Conservation (phyloP, 2,797 vertebrate species). For the Pseudotriccus pelzelni region DNA sequence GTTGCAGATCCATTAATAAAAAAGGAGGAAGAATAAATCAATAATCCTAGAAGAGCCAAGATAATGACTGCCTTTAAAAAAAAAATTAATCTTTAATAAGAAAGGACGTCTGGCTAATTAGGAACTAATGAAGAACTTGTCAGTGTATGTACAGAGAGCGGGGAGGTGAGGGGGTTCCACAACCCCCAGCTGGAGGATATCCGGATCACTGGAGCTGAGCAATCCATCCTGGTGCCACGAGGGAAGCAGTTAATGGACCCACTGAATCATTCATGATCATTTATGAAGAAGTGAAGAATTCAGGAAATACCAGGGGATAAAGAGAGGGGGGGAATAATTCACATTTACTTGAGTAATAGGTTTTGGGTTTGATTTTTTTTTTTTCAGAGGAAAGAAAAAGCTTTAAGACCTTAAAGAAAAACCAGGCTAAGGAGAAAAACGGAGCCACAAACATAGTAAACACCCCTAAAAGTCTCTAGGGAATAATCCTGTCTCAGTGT, state of each 20-base stretch:
- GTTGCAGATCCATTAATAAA: neutral
- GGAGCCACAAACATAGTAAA: neutral
- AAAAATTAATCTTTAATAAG: slow-evolving; percentile 33
- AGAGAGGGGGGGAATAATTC: neutral
- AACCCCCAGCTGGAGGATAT: neutral
- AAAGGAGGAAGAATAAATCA: slow-evolving; percentile 7
- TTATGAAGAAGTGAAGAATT: neutral
- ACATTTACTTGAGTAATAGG: neutral
- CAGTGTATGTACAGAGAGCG: neutral
- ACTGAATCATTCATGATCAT: neutral
- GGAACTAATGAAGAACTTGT: neutral
- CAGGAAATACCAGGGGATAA: neutral
- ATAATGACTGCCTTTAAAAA: neutral
- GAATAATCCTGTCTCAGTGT: neutral
- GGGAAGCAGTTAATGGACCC: neutral
- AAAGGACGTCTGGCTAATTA: neutral
- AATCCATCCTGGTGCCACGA: neutral
- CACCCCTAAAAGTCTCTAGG: neutral
- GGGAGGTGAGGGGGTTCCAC: neutral
- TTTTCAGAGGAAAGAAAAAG: neutral
- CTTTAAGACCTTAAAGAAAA: neutral
- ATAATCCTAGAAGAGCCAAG: neutral
- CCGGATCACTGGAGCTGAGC: neutral
- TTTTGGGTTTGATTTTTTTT: fast-evolving
- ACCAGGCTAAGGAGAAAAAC: neutral